Evolutionary conservation across 2,888 invertebrate species (phyloP).

Genomic region (Habroteleia sp.): DNA sequence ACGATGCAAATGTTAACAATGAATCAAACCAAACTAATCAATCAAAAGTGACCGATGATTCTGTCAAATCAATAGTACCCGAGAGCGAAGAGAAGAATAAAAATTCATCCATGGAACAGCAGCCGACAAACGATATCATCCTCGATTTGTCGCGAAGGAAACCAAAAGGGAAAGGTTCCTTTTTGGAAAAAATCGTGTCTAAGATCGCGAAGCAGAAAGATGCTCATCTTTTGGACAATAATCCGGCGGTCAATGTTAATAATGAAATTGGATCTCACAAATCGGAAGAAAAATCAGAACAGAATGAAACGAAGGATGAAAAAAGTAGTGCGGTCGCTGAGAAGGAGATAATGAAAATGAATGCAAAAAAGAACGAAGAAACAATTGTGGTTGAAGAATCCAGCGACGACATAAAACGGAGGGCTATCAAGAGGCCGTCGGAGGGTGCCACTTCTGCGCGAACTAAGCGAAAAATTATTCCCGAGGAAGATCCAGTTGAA

Average conservation of each 20-base stretch:
- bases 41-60: conserved; percentile 7
- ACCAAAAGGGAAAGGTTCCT: conserved; percentile 77
- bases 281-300: neutral
- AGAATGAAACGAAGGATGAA: conserved; percentile 29
- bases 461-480: conserved; percentile 70
- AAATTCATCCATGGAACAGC: conserved; percentile 32
- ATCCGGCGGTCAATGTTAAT: conserved; percentile 8
- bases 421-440: conserved; percentile 72
- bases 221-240: conserved; percentile 54
- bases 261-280: conserved; percentile 20
- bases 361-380: conserved; percentile 9
- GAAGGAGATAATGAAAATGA: neutral
- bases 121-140: conserved; percentile 75
- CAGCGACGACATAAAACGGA: conserved; percentile 25
- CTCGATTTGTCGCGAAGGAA: conserved; percentile 77
- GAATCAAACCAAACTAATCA: conserved; percentile 26
- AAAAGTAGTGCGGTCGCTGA: neutral
- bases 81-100: neutral
- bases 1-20: neutral
- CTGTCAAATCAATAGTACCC: neutral
- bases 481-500: conserved; percentile 63
- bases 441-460: conserved; percentile 70
- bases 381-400: conserved; percentile 4
- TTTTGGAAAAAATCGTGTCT: conserved; percentile 78
- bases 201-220: conserved; percentile 79